Conservation (phyloP, 2,113 vertebrate genomes). For the Myotis davidii region DNA sequence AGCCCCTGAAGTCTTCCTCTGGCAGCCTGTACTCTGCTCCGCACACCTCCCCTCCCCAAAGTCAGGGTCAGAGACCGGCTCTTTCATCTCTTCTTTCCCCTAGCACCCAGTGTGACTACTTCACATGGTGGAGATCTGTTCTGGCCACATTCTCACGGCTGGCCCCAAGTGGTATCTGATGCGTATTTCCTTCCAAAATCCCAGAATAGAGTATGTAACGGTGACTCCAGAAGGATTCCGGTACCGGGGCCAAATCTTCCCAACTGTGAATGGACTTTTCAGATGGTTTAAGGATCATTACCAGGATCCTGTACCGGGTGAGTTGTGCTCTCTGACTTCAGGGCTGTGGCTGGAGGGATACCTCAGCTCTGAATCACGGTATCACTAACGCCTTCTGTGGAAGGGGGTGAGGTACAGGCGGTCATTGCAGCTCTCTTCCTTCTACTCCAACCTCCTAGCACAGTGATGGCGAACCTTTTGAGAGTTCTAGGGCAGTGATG, state of each 20-base stretch:
- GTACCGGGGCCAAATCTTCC: conserved; percentile 96
- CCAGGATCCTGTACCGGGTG: conserved; percentile 97
- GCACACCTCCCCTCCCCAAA: not conserved
- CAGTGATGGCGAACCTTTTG: too few relatives aligned
- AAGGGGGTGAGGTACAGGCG: not conserved
- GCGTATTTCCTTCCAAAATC: conserved; percentile 49
- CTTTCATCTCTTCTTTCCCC: conserved; percentile 26
- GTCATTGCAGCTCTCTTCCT: not conserved
- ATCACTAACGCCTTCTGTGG: not conserved
- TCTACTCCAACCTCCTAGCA: not conserved
- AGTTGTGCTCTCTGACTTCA: not conserved
- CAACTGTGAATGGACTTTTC: conserved; percentile 96
- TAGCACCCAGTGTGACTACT: not conserved
- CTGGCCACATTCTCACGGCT: not conserved
- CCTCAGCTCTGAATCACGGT: not conserved
- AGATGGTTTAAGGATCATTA: conserved; percentile 99
- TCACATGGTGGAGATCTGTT: conserved; percentile 34
- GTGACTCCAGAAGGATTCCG: conserved; percentile 98
- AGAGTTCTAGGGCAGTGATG: too few relatives aligned
- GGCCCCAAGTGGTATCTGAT: not conserved
- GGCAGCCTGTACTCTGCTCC: not conserved
- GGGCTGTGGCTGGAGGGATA: not conserved
- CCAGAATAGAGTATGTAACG: conserved; percentile 96
- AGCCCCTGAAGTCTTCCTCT: not conserved
- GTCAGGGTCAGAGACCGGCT: not conserved